These are phyloP conservation scores for Cataglyphis cursor DNA, from an alignment of 2,888 invertebrate genomes.

Conservation along the genomic window DNA sequence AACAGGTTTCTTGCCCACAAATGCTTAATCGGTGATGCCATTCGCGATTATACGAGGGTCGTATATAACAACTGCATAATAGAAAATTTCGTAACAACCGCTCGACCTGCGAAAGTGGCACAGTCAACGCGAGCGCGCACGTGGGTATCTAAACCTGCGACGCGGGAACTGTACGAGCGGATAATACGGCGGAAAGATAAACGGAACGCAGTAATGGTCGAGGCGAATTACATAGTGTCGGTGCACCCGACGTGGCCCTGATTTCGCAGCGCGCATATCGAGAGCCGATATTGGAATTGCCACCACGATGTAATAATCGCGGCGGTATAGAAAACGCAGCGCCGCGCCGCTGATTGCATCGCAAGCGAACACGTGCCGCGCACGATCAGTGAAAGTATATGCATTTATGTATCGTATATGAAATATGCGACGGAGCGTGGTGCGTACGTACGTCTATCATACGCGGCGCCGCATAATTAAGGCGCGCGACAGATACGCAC, in stretches of 20 bases:
- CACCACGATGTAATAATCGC: conserved; percentile 55
- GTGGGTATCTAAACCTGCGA: conserved; percentile 37
- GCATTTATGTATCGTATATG: conserved; percentile 56
- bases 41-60: conserved; percentile 21
- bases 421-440: conserved; percentile 39
- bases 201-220: conserved; percentile 57
- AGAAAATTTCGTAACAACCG: conserved; percentile 61
- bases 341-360: conserved; percentile 28
- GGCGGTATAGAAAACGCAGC: conserved; percentile 14
- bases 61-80: conserved; percentile 17
- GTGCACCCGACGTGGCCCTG: conserved; percentile 66
- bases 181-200: conserved; percentile 57
- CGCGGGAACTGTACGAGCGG: conserved; percentile 52
- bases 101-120: conserved; percentile 54
- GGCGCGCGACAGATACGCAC: conserved; percentile 59
- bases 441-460: conserved; percentile 57
- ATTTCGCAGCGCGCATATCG: conserved; percentile 59
- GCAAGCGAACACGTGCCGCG: conserved; percentile 67
- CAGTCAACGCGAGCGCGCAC: conserved; percentile 21
- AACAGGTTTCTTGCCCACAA: conserved; percentile 22
- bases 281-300: conserved; percentile 52
- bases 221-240: conserved; percentile 32
- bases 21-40: conserved; percentile 62
- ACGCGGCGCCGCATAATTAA: conserved; percentile 63
- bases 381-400: conserved; percentile 72